Conservation (phyloP, 1,140 invertebrate genomes). For the Ruditapes philippinarum region DNA sequence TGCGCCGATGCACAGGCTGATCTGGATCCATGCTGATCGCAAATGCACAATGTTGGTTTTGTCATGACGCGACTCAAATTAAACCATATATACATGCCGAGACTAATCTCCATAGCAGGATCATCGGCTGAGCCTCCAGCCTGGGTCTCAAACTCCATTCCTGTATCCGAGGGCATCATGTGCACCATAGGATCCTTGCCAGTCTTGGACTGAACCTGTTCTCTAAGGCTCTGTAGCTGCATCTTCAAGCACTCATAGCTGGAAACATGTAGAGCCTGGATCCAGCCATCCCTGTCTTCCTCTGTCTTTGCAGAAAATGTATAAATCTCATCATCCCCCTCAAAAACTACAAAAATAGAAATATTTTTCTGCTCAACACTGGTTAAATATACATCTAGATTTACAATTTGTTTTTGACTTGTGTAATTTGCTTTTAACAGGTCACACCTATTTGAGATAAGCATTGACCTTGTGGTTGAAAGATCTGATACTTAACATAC, state of each 20-base stretch:
- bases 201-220: conserved; percentile 85
- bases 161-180: conserved; percentile 74
- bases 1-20: no score
- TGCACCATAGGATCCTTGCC: conserved; percentile 81
- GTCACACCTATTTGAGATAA: no score
- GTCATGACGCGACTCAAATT: no score
- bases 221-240: conserved; percentile 91
- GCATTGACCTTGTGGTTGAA: no score
- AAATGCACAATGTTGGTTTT: no score
- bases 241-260: conserved; percentile 94
- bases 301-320: conserved; percentile 93
- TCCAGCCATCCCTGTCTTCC: conserved; percentile 94
- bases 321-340: conserved; percentile 90
- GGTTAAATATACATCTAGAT: no score
- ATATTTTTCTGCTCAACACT: no score
- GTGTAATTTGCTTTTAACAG: no score
- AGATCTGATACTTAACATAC: no score
- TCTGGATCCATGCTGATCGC: no score
- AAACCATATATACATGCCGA: no score
- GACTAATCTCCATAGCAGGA: conserved; percentile 93
- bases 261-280: conserved; percentile 93
- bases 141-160: conserved; percentile 79
- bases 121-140: conserved; percentile 89
- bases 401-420: no score
- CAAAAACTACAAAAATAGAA: conserved; percentile 89